These are phyloP conservation scores for Eonycteris spelaea DNA, from an alignment of 2,113 vertebrate genomes.

Conservation along the genomic window DNA sequence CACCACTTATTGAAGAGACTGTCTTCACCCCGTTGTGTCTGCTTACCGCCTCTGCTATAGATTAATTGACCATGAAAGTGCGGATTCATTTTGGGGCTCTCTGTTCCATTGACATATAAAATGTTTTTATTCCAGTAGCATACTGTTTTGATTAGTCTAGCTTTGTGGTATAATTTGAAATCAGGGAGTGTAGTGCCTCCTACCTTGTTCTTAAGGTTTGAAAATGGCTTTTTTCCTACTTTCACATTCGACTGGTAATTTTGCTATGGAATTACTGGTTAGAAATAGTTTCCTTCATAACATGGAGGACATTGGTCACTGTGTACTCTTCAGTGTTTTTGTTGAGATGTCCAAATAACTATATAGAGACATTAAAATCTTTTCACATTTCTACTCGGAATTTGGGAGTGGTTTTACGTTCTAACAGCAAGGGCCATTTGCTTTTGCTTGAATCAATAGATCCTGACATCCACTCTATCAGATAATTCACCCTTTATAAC, in stretches of 20 bases:
- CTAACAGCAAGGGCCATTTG: neutral
- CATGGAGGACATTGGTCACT: neutral
- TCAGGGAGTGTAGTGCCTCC: neutral
- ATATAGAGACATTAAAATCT: neutral
- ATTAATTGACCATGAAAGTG: too few species aligned
- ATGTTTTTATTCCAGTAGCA: too few species aligned
- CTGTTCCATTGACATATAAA: too few species aligned
- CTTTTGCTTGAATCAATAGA: neutral
- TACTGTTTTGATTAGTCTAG: too few species aligned
- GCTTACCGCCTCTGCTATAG: too few species aligned
- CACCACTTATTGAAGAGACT: too few species aligned
- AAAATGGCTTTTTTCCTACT: neutral
- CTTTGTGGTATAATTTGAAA: neutral
- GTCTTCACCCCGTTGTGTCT: too few species aligned
- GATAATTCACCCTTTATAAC: neutral
- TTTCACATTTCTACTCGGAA: neutral
- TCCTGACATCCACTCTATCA: neutral
- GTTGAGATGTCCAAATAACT: neutral
- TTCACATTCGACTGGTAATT: neutral
- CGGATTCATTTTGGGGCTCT: too few species aligned
- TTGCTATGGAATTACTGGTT: neutral
- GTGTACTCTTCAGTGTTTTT: neutral
- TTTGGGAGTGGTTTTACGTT: neutral
- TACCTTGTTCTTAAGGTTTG: neutral
- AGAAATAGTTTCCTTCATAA: neutral